A percentile compares a stretch with the other conserved stretches of the same genome.
Evolutionary conservation across 2,113 vertebrate species (phyloP).

Genomic region (Ondatra zibethicus): DNA sequence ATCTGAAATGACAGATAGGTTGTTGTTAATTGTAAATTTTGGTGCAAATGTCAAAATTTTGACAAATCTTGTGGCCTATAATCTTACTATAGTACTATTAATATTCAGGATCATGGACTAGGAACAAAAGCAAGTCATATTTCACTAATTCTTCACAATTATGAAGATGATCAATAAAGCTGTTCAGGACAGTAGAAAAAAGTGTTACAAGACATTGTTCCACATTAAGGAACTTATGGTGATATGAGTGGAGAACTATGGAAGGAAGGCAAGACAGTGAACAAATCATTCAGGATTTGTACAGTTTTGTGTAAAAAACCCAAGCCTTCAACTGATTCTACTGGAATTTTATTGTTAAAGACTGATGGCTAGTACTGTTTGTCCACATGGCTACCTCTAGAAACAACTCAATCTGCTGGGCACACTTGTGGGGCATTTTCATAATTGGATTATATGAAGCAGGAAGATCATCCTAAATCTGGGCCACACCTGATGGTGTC

Average conservation of each 20-base stretch:
- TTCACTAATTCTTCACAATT: constrained; percentile 49
- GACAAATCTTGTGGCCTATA: constrained; percentile 1
- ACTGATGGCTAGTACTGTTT: background rate
- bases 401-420: background rate
- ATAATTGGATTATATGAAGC: background rate
- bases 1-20: background rate
- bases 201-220: background rate
- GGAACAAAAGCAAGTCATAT: constrained; percentile 14
- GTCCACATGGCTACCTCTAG: background rate
- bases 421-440: background rate
- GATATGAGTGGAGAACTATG: background rate
- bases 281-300: too few relatives aligned
- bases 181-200: background rate
- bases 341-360: background rate
- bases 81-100: background rate
- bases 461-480: background rate
- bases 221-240: background rate
- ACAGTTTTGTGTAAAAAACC: background rate
- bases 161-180: constrained; percentile 19
- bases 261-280: too few relatives aligned
- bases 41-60: background rate
- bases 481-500: background rate
- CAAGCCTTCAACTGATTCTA: background rate
- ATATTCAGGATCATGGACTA: background rate
- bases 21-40: background rate